These are phyloP conservation scores for Hepsetus odoe DNA, from an alignment of 2,113 vertebrate species.

Conservation along the genomic window DNA sequence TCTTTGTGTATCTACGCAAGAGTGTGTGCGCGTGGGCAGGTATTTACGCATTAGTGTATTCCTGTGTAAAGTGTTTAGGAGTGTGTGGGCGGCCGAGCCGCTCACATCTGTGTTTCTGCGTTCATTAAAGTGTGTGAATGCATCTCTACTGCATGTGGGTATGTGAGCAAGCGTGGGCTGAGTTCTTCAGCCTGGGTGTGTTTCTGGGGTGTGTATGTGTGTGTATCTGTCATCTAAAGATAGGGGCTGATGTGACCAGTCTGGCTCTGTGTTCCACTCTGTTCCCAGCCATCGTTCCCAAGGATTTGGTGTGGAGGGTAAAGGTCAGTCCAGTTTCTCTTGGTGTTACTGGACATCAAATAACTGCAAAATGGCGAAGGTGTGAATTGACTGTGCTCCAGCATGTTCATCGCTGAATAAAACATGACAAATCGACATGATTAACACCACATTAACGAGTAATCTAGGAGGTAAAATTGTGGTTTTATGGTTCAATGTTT, in stretches of 20 bases:
- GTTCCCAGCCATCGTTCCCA: slow-evolving; percentile 51
- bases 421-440: too few species aligned
- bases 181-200: slow-evolving; percentile 37
- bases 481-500: too few species aligned
- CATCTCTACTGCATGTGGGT: slow-evolving; percentile 6
- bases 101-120: slow-evolving; percentile 58
- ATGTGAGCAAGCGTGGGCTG: background rate
- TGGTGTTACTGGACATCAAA: background rate
- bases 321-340: slow-evolving; percentile 26
- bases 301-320: slow-evolving; percentile 41
- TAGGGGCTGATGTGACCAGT: slow-evolving; percentile 53
- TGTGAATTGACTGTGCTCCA: too few species aligned
- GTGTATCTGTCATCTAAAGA: slow-evolving; percentile 58
- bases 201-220: slow-evolving; percentile 47
- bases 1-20: slow-evolving; percentile 42
- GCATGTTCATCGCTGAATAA: too few species aligned
- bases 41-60: slow-evolving; percentile 56
- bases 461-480: too few species aligned
- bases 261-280: slow-evolving; percentile 30
- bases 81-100: slow-evolving; percentile 49
- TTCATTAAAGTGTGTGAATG: slow-evolving; percentile 46
- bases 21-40: slow-evolving; percentile 50
- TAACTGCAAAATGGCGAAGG: too few species aligned
- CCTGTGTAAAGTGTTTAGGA: slow-evolving; percentile 51
- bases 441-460: too few species aligned